phyloP scores from a whole-genome alignment of 2,113 vertebrate species.

The Eptesicus fuscus region DNA sequence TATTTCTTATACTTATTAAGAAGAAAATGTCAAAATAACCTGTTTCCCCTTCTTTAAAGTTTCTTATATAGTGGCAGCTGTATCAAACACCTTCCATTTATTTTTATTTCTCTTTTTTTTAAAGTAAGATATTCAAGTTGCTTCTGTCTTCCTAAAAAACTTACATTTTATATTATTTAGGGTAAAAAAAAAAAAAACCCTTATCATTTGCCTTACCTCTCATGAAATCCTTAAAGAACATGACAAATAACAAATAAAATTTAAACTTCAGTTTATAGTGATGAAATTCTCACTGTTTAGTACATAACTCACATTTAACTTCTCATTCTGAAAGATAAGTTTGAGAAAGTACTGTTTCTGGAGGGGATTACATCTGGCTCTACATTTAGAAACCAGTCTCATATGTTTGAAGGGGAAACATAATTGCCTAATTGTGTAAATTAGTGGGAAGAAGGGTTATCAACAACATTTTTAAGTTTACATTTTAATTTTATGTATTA shows the following conservation, averaged over 20 bases:
- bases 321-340: not conserved
- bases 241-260: conserved; percentile 12
- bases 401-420: not conserved
- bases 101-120: not conserved
- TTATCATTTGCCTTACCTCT: not conserved
- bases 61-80: not conserved
- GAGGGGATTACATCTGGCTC: conserved; percentile 9
- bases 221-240: not conserved
- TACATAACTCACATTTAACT: not conserved
- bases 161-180: not conserved
- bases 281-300: not conserved
- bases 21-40: not conserved
- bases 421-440: not conserved
- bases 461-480: not conserved
- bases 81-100: not conserved
- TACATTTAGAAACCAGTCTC: not conserved
- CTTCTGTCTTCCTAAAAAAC: not conserved
- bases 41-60: not conserved
- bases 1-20: not conserved
- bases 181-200: not conserved
- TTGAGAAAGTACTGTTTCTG: conserved; percentile 9
- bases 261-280: not conserved
- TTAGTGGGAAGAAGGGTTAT: not conserved
- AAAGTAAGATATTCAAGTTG: not conserved
- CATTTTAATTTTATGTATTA: conserved; percentile 37